Evolutionary conservation across 1,140 invertebrate genomes (phyloP).

Genomic region (Lasioglossum albipes): DNA sequence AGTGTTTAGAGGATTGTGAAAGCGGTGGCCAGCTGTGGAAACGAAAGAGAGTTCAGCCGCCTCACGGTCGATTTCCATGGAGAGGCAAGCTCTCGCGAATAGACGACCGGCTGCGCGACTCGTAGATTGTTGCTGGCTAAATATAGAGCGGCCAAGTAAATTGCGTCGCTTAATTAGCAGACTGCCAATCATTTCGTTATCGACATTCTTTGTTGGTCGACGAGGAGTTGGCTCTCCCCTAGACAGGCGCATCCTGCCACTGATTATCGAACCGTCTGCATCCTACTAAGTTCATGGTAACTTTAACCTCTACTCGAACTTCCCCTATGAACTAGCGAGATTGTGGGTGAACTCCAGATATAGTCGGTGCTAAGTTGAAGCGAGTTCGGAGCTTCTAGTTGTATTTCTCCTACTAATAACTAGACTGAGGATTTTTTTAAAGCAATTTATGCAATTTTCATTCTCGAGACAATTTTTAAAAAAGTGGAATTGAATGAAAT

Average conservation of each 20-base stretch:
- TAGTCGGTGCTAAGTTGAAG: too few relatives aligned
- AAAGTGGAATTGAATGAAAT: too few relatives aligned
- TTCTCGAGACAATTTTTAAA: too few relatives aligned
- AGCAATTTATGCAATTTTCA: too few relatives aligned
- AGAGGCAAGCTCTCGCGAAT: neutral
- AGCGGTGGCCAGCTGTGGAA: neutral
- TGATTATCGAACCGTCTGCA: constrained; percentile 53
- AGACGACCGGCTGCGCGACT: neutral
- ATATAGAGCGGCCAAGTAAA: constrained; percentile 59
- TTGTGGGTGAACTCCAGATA: too few relatives aligned
- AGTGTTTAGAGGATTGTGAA: neutral
- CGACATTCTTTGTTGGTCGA: constrained; percentile 60
- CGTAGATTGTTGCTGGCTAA: constrained; percentile 38
- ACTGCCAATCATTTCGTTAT: constrained; percentile 69
- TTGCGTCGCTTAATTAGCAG: constrained; percentile 60
- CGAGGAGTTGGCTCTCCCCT: constrained; percentile 33
- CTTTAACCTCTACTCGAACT: constrained; percentile 39
- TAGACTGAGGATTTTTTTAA: too few relatives aligned
- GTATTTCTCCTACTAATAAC: too few relatives aligned
- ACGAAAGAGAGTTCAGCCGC: neutral
- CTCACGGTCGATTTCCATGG: neutral
- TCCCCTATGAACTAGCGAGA: too few relatives aligned
- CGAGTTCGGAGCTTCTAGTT: too few relatives aligned
- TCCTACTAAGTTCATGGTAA: constrained; percentile 47
- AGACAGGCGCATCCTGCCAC: constrained; percentile 61